A percentile compares a stretch with the other conserved stretches of the same genome.
Evolutionary conservation across 2,797 vertebrate species (phyloP).

Genomic region (Sebastes reedi): DNA sequence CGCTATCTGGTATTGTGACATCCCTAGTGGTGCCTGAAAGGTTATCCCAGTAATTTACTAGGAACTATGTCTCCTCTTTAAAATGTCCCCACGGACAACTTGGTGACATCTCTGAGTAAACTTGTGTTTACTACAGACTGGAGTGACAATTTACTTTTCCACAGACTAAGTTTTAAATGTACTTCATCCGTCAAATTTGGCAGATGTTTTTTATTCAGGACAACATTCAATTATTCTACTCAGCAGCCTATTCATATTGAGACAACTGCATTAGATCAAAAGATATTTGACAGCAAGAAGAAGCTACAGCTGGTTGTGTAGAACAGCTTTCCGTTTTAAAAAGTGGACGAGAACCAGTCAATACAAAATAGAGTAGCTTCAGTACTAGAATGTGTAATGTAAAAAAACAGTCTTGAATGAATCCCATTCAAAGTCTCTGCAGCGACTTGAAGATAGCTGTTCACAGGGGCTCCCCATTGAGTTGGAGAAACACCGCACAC

Average conservation of each 20-base stretch:
- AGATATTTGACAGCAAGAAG: not conserved
- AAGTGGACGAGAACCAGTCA: not conserved
- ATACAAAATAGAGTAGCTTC: conserved; percentile 6
- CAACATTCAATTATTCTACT: not conserved
- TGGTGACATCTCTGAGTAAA: not conserved
- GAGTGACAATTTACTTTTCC: not conserved
- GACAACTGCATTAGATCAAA: not conserved
- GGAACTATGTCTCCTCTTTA: not conserved
- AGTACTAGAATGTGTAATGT: not conserved
- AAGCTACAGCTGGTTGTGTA: not conserved
- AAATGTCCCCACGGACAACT: not conserved
- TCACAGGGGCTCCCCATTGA: conserved; percentile 18
- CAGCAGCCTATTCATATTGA: not conserved
- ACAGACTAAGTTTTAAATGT: not conserved
- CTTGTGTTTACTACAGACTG: not conserved
- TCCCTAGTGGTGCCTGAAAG: not conserved
- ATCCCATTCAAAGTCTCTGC: conserved; percentile 25
- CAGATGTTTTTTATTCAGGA: not conserved
- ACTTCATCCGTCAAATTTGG: not conserved
- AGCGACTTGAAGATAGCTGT: conserved; percentile 12
- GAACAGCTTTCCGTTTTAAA: not conserved
- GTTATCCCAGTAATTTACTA: not conserved
- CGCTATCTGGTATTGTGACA: not conserved
- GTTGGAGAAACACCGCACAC: conserved; percentile 6
- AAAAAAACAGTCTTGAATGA: conserved; percentile 6